These are phyloP conservation scores for Andrena praecox DNA, from an alignment of 2,888 invertebrate genomes.

Conservation along the genomic window DNA sequence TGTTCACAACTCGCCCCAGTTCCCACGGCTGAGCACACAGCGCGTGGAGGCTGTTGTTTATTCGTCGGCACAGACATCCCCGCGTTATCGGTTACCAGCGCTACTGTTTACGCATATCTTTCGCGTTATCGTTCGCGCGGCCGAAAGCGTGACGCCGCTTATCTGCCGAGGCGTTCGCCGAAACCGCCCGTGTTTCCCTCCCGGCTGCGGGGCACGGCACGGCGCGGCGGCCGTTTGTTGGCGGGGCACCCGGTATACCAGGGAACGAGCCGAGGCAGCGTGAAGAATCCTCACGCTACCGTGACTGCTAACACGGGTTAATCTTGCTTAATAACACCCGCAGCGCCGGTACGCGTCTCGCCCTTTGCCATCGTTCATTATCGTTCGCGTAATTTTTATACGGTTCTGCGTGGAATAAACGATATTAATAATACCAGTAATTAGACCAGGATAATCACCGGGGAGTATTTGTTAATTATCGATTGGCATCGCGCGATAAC, in stretches of 20 bases:
- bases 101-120: constrained; percentile 73
- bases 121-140: constrained; percentile 57
- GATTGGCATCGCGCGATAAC: constrained; percentile 54
- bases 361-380: constrained; percentile 70
- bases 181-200: constrained; percentile 7
- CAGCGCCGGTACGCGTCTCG: constrained; percentile 58
- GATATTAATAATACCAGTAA: constrained; percentile 69
- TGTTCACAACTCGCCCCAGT: constrained; percentile 9
- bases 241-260: constrained; percentile 62
- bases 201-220: not conserved
- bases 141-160: constrained; percentile 34
- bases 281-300: constrained; percentile 70
- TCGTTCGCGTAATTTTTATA: constrained; percentile 69
- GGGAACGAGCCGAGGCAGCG: constrained; percentile 56
- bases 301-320: constrained; percentile 73
- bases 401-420: constrained; percentile 65
- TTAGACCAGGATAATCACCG: constrained; percentile 65
- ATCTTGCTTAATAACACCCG: constrained; percentile 72
- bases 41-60: constrained; percentile 35
- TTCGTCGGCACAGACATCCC: constrained; percentile 23
- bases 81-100: constrained; percentile 62
- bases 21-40: constrained; percentile 9
- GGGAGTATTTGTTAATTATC: constrained; percentile 63
- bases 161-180: constrained; percentile 36
- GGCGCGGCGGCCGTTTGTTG: constrained; percentile 14